A percentile compares a stretch with the other conserved stretches of the same genome.
Conservation (phyloP, 2,113 vertebrate species). For the Thamnophis sirtalis region DNA sequence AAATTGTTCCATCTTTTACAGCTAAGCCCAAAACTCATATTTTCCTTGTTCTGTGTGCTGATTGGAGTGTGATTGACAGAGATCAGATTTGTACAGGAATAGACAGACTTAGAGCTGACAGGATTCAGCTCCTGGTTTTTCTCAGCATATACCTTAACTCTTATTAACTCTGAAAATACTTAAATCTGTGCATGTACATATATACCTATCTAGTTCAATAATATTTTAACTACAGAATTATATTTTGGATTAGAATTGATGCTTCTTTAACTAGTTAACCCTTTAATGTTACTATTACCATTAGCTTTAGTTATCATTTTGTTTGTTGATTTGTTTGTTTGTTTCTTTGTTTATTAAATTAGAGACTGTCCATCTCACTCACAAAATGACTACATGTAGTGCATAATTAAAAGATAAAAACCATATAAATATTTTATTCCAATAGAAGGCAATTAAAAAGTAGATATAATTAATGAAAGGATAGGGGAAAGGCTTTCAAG, state of each 20-base stretch:
- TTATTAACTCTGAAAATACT: neutral
- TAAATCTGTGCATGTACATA: neutral
- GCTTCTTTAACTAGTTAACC: neutral
- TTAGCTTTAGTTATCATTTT: neutral
- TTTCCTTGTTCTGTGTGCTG: neutral
- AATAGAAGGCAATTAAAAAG: neutral
- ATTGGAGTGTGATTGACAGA: neutral
- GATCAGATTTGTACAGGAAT: neutral
- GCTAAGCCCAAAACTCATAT: neutral
- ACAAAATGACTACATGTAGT: neutral
- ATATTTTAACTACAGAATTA: neutral
- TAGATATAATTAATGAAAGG: neutral
- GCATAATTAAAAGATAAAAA: neutral
- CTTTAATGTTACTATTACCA: neutral
- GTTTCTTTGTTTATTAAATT: neutral
- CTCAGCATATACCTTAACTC: neutral
- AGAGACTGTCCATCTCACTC: neutral
- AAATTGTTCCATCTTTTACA: neutral
- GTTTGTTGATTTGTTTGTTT: neutral
- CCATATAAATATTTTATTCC: neutral
- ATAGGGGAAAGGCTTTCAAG: neutral
- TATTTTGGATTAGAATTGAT: neutral
- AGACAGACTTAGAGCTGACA: neutral
- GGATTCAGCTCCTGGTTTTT: neutral
- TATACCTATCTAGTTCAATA: neutral